Base-by-base conservation (phyloP, 2,797 vertebrate species). In the Ceryle rudis region DNA sequence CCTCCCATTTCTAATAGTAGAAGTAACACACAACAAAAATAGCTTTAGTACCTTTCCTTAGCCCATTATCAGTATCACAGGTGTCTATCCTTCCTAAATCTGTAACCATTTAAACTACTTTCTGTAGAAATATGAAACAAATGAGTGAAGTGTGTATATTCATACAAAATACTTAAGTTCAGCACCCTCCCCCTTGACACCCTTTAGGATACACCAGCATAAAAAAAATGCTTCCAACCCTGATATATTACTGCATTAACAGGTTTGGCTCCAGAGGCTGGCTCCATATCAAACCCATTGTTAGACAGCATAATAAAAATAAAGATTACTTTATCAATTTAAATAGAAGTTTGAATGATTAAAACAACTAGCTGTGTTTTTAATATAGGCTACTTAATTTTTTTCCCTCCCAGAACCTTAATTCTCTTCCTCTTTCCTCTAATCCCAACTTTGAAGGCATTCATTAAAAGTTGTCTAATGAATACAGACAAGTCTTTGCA, bases 321-420 rank as follows among this genome's bases (percentile, higher is more conserved):
- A 94, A 95, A 95, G 95, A 91, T 86, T 84, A 96, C 55, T 89
- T 90, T 89, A 96, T 89, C 93, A 93, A 95, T 95, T 95, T 95
- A 94, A 95, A 95, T 95, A 92, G 20, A 90, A 86, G 51, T 81
- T 93, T 94, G 66, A 95, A 95, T 93, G 37, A 90, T 73, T 94
- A 90, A 95, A 95, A 93, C 81, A 86, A 75, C 57, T 70, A 94
- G 78, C 60, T 89, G 33, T 35, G 95, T 41, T 84, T 95, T 93
- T 89, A 96, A 92, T 90, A 95, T 57, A 91, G 9, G 5, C 46
- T 88, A 41, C 52, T 75, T 95, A 64, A 57, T n/a, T 55, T 92
- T 92, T 81, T 86, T 49, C 39, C 51, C 88, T 93, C 74, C 28
- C 74, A 91, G 77, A 93, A 90, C 77, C 70, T 95, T 86, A 77